Conservation (phyloP, 1,140 invertebrate species). For the Drosophila biarmipes region DNA sequence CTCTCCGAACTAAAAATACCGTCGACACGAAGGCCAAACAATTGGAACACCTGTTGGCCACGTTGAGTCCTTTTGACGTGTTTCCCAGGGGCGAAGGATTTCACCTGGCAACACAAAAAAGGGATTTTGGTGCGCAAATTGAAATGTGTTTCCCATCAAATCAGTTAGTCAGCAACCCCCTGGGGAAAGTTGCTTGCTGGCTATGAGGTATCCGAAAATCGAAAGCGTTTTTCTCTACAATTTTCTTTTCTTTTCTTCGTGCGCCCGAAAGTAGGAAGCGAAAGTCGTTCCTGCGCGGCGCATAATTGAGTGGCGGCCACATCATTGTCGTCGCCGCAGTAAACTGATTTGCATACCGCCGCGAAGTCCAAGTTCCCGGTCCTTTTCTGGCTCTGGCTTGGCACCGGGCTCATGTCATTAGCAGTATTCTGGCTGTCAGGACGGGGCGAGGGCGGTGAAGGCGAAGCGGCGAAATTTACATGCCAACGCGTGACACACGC, state of each 20-base stretch:
- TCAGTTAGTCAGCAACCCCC: constrained; percentile 16
- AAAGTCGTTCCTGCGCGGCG: constrained; percentile 49
- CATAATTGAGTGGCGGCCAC: constrained; percentile 78
- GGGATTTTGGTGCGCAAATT: constrained; percentile 43
- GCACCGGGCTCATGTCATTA: constrained; percentile 55
- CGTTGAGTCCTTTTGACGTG: constrained; percentile 66
- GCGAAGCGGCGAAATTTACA: constrained; percentile 34
- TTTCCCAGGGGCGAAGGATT: constrained; percentile 67
- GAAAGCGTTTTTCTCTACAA: constrained; percentile 17
- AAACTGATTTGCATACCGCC: constrained; percentile 50
- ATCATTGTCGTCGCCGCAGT: constrained; percentile 51
- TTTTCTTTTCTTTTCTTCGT: constrained; percentile 14
- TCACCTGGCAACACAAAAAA: constrained; percentile 45
- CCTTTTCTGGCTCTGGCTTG: constrained; percentile 26
- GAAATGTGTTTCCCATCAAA: constrained; percentile 62
- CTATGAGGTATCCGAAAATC: neutral
- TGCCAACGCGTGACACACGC: constrained; percentile 55
- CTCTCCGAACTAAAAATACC: constrained; percentile 71
- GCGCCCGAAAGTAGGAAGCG: constrained; percentile 67
- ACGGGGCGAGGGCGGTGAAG: neutral
- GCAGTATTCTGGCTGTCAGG: constrained; percentile 15
- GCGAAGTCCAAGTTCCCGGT: constrained; percentile 10
- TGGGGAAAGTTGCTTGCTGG: neutral
- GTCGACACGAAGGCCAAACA: constrained; percentile 32
- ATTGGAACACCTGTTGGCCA: constrained; percentile 73